Evolutionary conservation across 2,113 vertebrate species (phyloP).

Genomic region (Pithys albifrons): DNA sequence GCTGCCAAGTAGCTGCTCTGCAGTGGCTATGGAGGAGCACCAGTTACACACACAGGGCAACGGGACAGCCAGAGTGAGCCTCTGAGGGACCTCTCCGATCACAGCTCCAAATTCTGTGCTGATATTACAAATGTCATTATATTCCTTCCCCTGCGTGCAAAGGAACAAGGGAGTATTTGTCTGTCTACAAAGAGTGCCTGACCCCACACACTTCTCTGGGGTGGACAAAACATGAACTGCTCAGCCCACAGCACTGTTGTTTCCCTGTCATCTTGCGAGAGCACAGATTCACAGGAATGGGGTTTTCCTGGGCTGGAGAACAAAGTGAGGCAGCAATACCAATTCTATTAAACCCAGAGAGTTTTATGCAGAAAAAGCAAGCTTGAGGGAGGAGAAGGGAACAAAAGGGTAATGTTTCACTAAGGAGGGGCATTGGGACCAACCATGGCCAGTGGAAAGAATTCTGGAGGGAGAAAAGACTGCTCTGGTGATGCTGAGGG

Average conservation of each 20-base stretch:
- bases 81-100: neutral
- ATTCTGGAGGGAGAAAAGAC: neutral
- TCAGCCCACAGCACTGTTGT: neutral
- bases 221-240: neutral
- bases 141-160: neutral
- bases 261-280: neutral
- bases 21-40: accelerated
- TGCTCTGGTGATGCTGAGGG: neutral
- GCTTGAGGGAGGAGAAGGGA: neutral
- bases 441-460: accelerated
- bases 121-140: neutral
- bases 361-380: neutral
- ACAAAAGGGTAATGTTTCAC: neutral
- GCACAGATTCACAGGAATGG: accelerated
- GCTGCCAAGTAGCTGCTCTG: neutral
- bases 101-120: neutral
- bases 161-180: neutral
- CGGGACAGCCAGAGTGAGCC: neutral
- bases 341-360: neutral
- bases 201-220: neutral
- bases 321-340: accelerated
- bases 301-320: neutral
- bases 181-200: neutral
- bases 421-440: accelerated
- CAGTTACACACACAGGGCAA: accelerated